Base-by-base conservation (phyloP, 2,113 vertebrate genomes). In the Oryzias curvinotus region DNA sequence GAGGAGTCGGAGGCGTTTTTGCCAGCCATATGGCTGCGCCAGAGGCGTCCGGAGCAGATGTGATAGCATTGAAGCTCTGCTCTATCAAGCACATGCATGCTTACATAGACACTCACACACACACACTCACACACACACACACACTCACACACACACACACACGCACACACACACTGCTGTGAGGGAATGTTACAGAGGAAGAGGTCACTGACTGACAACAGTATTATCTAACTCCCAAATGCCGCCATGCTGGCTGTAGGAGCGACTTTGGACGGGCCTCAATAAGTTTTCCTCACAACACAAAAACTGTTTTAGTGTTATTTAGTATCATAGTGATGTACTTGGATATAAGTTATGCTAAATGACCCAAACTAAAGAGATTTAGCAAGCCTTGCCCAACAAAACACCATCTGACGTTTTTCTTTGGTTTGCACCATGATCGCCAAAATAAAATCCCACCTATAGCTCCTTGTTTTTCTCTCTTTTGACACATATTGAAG, bases 11-110 rank as follows among this genome's bases (percentile, higher is more conserved):
- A 83, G 78, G 82, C 83, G 47, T 80, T 65, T 80, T 85, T 84
- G 78, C 79, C 71, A 77, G 77, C 85, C 88, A 90, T 88, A 88
- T 88, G 88, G 85, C 65, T 43, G 71, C 67, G 87, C 88, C 78
- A 81, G 78, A 68, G 85, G 86, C 85, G 60, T 87, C 84, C 65
- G 65, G 80, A 87, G 75, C 87, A 90, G 88, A 88, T 90, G 88
- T 90, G 85, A 77, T 58, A 14, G 78, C 80, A 80, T 80, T 78
- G 81, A 86, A 71, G 73, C 80, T 81, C 58, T 81, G 78, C 80
- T 85, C 76, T 61, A 48, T 86, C 81, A 71, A 86, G 78, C 85
- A 68, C 77, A 85, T 23, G 53, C 73, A 19, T 43, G 57, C 55
- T 61, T 71, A 74, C 57, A 77, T 44, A 81, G 55, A 77, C 48